phyloP scores from a whole-genome alignment of 1,140 invertebrate species.

The Tribolium castaneum region DNA sequence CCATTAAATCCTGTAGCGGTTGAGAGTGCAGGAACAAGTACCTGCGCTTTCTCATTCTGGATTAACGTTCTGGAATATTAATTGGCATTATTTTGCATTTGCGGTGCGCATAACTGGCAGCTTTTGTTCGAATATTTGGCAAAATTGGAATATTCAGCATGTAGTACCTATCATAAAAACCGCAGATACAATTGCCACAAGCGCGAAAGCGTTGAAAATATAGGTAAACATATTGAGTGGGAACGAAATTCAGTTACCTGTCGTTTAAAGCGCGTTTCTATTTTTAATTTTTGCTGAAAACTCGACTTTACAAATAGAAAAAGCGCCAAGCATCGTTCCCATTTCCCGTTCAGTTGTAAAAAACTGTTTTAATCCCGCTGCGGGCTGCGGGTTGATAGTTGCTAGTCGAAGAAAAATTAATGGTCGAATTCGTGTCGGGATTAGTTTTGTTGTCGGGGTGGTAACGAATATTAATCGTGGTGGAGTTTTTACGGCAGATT shows the following conservation, averaged over 20 bases:
- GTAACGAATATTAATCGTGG: conserved; percentile 40
- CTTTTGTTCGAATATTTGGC: too few species aligned
- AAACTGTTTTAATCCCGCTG: not conserved
- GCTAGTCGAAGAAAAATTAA: conserved; percentile 28
- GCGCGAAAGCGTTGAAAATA: not conserved
- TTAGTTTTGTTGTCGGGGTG: conserved; percentile 25
- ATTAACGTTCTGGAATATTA: too few species aligned
- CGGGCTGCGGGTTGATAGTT: conserved; percentile 27
- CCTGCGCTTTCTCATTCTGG: too few species aligned
- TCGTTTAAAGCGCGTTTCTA: not conserved
- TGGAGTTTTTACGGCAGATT: conserved; percentile 33
- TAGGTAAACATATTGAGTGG: not conserved
- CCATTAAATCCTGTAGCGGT: too few species aligned
- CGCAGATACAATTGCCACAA: not conserved
- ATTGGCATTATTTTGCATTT: too few species aligned
- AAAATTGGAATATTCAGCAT: too few species aligned
- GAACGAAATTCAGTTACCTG: not conserved
- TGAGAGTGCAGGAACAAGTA: too few species aligned
- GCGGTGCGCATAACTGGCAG: too few species aligned
- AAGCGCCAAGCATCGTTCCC: not conserved
- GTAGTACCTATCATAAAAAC: too few species aligned
- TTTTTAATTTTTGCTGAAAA: conserved; percentile 1
- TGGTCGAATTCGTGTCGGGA: conserved; percentile 18
- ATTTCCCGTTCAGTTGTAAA: not conserved
- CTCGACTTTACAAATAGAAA: not conserved